Evolutionary conservation across 2,888 invertebrate species (phyloP), one percentile per base, ranked within the genome.

Genomic region (Agrilus biguttatus): DNA sequence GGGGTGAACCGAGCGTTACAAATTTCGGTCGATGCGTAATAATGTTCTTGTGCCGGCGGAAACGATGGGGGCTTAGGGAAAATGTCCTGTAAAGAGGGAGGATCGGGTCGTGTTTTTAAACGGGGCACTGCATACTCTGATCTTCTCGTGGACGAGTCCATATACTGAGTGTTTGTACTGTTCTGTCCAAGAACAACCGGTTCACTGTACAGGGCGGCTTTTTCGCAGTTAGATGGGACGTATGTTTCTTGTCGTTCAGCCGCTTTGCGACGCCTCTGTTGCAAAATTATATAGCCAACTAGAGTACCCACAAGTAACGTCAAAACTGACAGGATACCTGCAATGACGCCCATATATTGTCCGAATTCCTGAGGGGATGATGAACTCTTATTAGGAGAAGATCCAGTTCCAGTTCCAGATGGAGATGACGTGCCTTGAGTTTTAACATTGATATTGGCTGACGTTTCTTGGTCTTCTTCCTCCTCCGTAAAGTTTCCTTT

Each of bases 21-120:
- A 55, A 81, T 77, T 65, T 80, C 78, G 48, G 79, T 77, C 53
- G 80, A 77, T 51, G 80, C 80, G 67, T 80, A 81, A 67, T 80
- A 80, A 64, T 78, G 74, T 65, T 80, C 79, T 48, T 76, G 73
- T 36, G 78, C 77, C 44, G 80, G 81, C 49, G 80, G 80, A 57
- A 76, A 72, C 49, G 75, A 73, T 42, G 75, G 75, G 51, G 74
- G 77, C 62, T 76, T 71, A 44, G 74, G 74, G 57, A 74, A 71
- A 60, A 75, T 70, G 57, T 71, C 71, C 56, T 73, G 73, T 48
- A 74, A 57, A 42, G 70, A 62, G 36, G 72, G 73, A 34, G 71
- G 73, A 39, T 61, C 64, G 47, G 69, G 65, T 43, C 71, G 71
- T 47, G 70, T 65, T 48, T 70, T 67, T 62, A 74, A 73, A 51